phyloP scores from a whole-genome alignment of 2,797 vertebrate species.

The Distichodus sexfasciatus region DNA sequence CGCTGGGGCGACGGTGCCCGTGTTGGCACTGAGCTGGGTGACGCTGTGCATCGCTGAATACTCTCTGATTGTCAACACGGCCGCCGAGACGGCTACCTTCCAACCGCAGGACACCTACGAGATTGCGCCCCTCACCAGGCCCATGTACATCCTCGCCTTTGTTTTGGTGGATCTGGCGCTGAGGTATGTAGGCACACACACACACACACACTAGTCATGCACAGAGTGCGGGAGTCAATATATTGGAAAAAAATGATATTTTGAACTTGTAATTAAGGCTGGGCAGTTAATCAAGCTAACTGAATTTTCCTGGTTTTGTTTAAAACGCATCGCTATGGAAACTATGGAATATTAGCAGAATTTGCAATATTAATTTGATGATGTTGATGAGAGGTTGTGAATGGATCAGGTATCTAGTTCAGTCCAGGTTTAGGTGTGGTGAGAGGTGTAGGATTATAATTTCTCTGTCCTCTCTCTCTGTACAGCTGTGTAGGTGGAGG shows the following conservation, averaged over 20 bases:
- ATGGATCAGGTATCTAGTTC: too few species aligned
- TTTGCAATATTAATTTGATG: too few species aligned
- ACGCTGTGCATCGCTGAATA: conserved; percentile 94
- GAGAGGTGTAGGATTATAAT: too few species aligned
- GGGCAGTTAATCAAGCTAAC: too few species aligned
- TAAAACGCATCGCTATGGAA: too few species aligned
- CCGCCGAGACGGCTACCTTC: conserved; percentile 93
- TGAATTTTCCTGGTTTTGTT: too few species aligned
- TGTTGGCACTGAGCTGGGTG: conserved; percentile 92
- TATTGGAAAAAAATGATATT: too few species aligned
- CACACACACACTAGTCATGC: neutral
- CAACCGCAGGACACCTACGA: conserved; percentile 94
- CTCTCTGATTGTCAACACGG: conserved; percentile 91
- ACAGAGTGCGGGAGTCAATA: too few species aligned
- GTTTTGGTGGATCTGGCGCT: conserved; percentile 88
- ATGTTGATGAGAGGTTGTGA: too few species aligned
- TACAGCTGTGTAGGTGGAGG: conserved; percentile 80
- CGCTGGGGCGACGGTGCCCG: conserved; percentile 74
- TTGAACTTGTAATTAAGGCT: too few species aligned
- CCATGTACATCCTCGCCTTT: conserved; percentile 91
- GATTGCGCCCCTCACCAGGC: conserved; percentile 92
- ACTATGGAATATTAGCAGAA: too few species aligned
- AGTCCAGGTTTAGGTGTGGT: too few species aligned
- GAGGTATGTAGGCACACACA: conserved; percentile 75
- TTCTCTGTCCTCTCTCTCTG: conserved; percentile 33